A percentile compares a stretch with the other conserved stretches of the same genome.
Evolutionary conservation across 2,113 vertebrate genomes (phyloP).

Genomic region (Tragulus kanchil): DNA sequence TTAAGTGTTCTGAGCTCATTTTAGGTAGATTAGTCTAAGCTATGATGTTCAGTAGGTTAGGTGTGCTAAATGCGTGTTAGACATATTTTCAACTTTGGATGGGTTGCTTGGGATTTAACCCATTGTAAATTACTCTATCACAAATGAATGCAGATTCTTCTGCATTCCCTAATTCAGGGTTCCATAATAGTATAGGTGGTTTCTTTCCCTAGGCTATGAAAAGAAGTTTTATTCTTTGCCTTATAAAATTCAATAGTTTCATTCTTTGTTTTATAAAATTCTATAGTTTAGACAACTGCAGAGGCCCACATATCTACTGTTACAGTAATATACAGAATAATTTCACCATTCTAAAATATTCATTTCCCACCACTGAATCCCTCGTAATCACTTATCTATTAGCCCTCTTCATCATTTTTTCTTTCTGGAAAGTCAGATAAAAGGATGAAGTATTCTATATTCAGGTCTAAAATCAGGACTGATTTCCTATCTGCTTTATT

Average conservation of each 20-base stretch:
- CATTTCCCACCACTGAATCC: neutral
- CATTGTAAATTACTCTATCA: neutral
- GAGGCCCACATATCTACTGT: neutral
- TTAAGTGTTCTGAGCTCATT: neutral
- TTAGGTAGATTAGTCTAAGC: neutral
- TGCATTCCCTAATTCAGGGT: neutral
- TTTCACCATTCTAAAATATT: neutral
- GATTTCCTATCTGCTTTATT: neutral
- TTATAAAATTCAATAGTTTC: neutral
- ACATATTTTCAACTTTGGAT: neutral
- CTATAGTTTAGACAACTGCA: neutral
- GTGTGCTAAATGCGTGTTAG: neutral
- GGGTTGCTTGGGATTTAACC: neutral
- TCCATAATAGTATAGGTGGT: neutral
- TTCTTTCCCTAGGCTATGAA: neutral
- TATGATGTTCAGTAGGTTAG: neutral
- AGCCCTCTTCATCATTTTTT: neutral
- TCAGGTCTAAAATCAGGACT: neutral
- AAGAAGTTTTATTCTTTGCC: neutral
- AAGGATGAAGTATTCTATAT: neutral
- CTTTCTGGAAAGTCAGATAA: conserved; percentile 32
- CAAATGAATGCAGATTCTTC: neutral
- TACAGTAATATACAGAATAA: neutral
- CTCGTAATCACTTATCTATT: neutral
- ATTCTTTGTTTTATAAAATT: neutral